These are phyloP conservation scores for Temnothorax unifasciatus DNA, from an alignment of 2,888 invertebrate genomes.

Conservation along the genomic window DNA sequence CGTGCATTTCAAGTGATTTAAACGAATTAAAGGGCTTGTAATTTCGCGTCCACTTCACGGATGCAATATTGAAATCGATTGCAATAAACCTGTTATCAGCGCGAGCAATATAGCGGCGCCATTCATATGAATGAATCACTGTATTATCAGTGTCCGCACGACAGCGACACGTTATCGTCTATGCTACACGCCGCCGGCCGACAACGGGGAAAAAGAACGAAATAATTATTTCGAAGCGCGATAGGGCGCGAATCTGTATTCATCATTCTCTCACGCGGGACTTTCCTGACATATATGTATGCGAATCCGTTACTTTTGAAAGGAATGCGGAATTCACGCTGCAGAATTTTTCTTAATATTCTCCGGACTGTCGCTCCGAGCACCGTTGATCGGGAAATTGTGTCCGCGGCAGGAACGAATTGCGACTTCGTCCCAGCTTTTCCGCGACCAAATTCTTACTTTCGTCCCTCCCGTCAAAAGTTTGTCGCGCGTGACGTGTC, in stretches of 20 bases:
- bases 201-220: not conserved
- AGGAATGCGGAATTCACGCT: slow-evolving; percentile 1
- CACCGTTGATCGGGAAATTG: slow-evolving; percentile 6
- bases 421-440: not conserved
- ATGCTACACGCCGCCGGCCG: no score
- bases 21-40: slow-evolving; percentile 27
- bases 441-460: slow-evolving; percentile 19
- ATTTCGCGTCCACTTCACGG: not conserved
- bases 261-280: not conserved
- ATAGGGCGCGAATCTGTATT: no score
- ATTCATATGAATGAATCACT: slow-evolving; percentile 35
- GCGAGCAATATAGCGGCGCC: slow-evolving; percentile 26
- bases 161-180: slow-evolving; percentile 13
- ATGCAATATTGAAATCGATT: slow-evolving; percentile 43
- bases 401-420: not conserved
- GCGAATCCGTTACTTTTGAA: not conserved
- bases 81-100: slow-evolving; percentile 49
- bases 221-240: not conserved
- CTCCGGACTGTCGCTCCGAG: not conserved
- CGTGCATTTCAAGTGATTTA: not conserved
- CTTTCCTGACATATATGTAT: not conserved
- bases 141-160: not conserved
- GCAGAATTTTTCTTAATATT: not conserved
- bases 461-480: slow-evolving; percentile 23
- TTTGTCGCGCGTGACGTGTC: slow-evolving; percentile 46